phyloP scores from a whole-genome alignment of 2,113 vertebrate species.

The Propithecus coquereli region DNA sequence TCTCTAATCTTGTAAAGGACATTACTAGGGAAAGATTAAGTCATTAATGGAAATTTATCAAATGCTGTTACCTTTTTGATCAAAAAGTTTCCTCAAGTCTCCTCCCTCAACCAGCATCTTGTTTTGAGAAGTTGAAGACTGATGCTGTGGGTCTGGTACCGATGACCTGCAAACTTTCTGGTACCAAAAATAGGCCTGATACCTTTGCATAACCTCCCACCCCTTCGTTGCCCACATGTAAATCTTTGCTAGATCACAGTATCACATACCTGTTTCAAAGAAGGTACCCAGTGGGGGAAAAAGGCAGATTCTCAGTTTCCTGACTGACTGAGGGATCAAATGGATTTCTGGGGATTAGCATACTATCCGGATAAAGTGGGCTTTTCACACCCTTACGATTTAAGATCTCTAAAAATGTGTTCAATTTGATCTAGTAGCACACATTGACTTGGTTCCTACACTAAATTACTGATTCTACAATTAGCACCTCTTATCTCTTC shows the following conservation, averaged over 20 bases:
- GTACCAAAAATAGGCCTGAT: neutral
- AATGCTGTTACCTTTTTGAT: neutral
- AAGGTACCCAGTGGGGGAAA: neutral
- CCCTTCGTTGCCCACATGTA: neutral
- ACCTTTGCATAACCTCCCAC: neutral
- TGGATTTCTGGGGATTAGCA: conserved; percentile 34
- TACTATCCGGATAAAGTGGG: conserved; percentile 28
- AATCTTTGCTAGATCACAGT: neutral
- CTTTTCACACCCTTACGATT: neutral
- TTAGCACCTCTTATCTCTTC: conserved; percentile 55
- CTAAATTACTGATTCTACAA: conserved; percentile 62
- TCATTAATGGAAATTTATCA: neutral
- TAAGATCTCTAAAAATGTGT: conserved; percentile 46
- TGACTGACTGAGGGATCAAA: conserved; percentile 4
- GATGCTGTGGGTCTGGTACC: neutral
- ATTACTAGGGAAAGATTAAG: neutral
- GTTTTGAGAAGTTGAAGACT: neutral
- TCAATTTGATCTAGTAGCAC: conserved; percentile 41
- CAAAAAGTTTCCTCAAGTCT: neutral
- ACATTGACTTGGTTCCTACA: conserved; percentile 36
- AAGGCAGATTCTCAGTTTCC: conserved; percentile 5
- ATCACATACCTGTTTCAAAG: neutral
- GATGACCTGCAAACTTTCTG: neutral
- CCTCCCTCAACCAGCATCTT: neutral
- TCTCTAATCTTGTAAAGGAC: neutral